These are phyloP conservation scores for Leptonema lineaticorne DNA, from an alignment of 1,140 invertebrate genomes.

Conservation along the genomic window DNA sequence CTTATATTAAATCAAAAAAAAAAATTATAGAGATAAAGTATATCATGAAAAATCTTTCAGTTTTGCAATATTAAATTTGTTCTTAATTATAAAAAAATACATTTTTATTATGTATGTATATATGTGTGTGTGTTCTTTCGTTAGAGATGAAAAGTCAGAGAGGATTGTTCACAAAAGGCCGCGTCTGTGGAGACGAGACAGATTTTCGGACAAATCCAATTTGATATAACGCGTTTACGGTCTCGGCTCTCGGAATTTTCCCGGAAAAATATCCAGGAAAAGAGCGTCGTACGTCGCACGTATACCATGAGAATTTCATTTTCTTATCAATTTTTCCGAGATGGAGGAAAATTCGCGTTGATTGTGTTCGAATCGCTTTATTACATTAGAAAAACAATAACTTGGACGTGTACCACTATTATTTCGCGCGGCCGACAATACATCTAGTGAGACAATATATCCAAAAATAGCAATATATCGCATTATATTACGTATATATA, in stretches of 20 bases:
- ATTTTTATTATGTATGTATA: too few species aligned
- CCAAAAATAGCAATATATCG: too few species aligned
- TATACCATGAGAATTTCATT: slow-evolving; percentile 3
- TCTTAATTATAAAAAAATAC: too few species aligned
- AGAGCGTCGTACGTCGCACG: too few species aligned
- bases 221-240: slow-evolving; percentile 14
- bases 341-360: background rate
- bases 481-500: too few species aligned
- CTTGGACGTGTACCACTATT: too few species aligned
- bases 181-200: background rate
- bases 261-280: slow-evolving; percentile 10
- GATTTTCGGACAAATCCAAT: slow-evolving; percentile 19
- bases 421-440: too few species aligned
- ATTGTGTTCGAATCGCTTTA: slow-evolving; percentile 12
- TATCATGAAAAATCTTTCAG: too few species aligned
- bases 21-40: too few species aligned
- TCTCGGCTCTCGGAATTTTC: background rate
- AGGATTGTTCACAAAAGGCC: background rate
- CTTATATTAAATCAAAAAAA: too few species aligned
- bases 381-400: slow-evolving; percentile 12
- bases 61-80: too few species aligned
- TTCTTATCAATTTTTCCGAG: slow-evolving; percentile 13
- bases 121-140: too few species aligned
- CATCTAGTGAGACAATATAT: background rate
- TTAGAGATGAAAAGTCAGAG: background rate